Evolutionary conservation across 1,140 invertebrate species (phyloP), one percentile per base, ranked within the genome.

Genomic region (Drosophila punjabiensis): DNA sequence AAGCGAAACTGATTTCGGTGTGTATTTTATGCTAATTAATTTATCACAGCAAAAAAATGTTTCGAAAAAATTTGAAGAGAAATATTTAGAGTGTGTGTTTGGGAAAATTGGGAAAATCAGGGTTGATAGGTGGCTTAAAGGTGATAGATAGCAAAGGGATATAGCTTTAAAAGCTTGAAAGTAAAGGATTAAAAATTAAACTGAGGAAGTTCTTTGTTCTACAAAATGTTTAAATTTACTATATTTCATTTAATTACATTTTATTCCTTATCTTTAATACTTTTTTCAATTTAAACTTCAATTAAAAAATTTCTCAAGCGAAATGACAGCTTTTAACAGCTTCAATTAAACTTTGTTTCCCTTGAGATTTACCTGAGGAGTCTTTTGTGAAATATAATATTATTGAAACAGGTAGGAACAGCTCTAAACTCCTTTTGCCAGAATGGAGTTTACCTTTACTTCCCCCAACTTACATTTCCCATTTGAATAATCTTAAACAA

Each of bases 21-120:
- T 79, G 64, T 75, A 64, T 81, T 81, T 81, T 80, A 80, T 80
- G 77, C 59, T 69, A 81, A 81, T 81, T 81, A 80, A 80, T 81
- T 80, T 81, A 75, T 67, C 35, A 60, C 65, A 48, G 33, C n/a
- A 59, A 55, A 43, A 43, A 47, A 58, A 48, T 24, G 3, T 11
- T 11, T 2, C 6, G 20, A 10, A 11, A 52, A 43, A 61, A 53
- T 14, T 13, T 13, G 3, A 24, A 13, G 30, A 5, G 41, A 30
- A 56, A 68, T 32, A 48, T 50, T 11, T 4, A 16, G 18, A 13
- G 11, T 13, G 50, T 32, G n/a, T 32, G 47, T 32, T 8, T 18
- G 11, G 13, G 13, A 14, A 33, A 69, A 33, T 50, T 58, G 28
- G 6, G 45, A 24, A 37, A 45, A 53, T 35, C 53, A 24, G 4